phyloP scores from a whole-genome alignment of 2,888 invertebrate genomes.

The Cyclophora punctaria region DNA sequence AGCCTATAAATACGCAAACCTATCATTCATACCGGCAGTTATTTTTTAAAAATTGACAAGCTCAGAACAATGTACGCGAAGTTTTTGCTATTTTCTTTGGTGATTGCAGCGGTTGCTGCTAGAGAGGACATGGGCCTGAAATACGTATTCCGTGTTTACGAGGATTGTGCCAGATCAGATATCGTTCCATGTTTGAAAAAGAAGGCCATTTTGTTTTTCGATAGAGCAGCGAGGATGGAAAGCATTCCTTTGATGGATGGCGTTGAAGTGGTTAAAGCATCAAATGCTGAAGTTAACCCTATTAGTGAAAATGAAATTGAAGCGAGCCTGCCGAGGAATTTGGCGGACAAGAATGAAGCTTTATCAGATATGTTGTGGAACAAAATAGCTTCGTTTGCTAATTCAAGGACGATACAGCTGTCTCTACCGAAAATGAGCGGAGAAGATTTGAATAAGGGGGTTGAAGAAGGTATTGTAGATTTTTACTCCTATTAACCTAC shows the following conservation, averaged over 20 bases:
- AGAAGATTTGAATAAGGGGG: constrained; percentile 79
- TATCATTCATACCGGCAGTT: constrained; percentile 63
- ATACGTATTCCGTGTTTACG: constrained; percentile 81
- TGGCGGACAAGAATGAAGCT: constrained; percentile 79
- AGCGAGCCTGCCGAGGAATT: constrained; percentile 78
- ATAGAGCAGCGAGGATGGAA: constrained; percentile 83
- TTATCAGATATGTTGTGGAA: constrained; percentile 82
- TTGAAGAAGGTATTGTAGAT: constrained; percentile 81
- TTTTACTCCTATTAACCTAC: not conserved
- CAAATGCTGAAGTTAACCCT: constrained; percentile 57
- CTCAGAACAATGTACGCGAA: constrained; percentile 22
- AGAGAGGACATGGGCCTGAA: constrained; percentile 76
- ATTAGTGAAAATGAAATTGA: constrained; percentile 82
- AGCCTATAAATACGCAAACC: constrained; percentile 62
- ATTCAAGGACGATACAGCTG: constrained; percentile 84
- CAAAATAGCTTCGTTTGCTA: constrained; percentile 80
- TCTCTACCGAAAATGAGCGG: constrained; percentile 83
- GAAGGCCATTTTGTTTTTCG: constrained; percentile 86
- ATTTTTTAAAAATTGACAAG: constrained; percentile 62
- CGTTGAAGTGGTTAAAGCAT: constrained; percentile 77
- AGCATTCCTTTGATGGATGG: constrained; percentile 77
- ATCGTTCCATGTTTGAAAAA: constrained; percentile 85
- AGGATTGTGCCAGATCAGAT: constrained; percentile 82
- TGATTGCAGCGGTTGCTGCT: constrained; percentile 30
- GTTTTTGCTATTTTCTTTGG: constrained; percentile 39